Evolutionary conservation across 2,888 invertebrate genomes (phyloP), one percentile per base, ranked within the genome.

Genomic region (Pterobdella sp.): DNA sequence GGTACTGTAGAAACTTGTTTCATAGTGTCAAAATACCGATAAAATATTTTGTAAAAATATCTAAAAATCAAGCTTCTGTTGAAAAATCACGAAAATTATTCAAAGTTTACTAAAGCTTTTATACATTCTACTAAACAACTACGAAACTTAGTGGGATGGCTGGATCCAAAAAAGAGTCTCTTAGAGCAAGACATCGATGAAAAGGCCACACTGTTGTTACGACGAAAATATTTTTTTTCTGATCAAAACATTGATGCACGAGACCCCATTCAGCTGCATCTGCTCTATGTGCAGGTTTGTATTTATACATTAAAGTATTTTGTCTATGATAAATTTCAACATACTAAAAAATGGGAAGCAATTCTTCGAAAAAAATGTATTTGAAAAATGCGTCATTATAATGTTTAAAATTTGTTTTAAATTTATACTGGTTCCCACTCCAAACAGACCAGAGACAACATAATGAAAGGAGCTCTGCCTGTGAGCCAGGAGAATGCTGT

Each of bases 201-300:
- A 81, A 87, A 89, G 18, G 96, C 97, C 84, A 94, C 94, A 0
- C 89, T 99, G 31, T 86, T 98, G 65, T 87, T 98, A 75, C 87
- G 95, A 36, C 87, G 97, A 77, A 94, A 95, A 84, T 94, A 93
- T 85, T 98, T 98, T 89, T 99, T 93, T 87, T 95, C 94, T 0
- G 98, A 98, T 86, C 93, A 95, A 80, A 99, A 99, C 86, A 95
- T 99, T 81, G 98, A 99, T 86, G 85, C 86, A 32, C 87, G 96
- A 36, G 98, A 98, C 86, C 98, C 98, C 0, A 80, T 86, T 1
- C 98, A 98, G 84, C 87, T 98, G 76, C 96, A 95, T 85, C 86
- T 99, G 81, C 88, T 98, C 35, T 99, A 96, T 85, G 96, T 97
- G 71, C 98, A 86, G 82, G 85, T 85, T 77, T 72, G 75, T 29